Conservation (phyloP, 2,797 vertebrate species). For the Enteromius viviparus region DNA sequence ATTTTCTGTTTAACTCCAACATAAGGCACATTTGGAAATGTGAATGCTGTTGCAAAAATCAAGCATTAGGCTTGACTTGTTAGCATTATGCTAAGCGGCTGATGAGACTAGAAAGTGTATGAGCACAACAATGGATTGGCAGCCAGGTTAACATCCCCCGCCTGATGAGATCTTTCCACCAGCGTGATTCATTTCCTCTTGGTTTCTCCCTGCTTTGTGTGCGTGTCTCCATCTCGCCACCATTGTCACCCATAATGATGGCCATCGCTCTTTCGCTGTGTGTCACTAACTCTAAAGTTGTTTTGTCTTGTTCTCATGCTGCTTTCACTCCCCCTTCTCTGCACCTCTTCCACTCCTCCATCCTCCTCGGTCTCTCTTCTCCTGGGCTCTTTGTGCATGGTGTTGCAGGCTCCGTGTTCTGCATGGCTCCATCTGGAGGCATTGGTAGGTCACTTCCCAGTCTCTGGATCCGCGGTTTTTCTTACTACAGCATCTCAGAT, state of each 20-base stretch:
- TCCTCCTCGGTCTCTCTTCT: slow-evolving; percentile 28
- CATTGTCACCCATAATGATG: slow-evolving; percentile 25
- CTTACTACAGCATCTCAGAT: slow-evolving; percentile 22
- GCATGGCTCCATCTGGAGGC: slow-evolving; percentile 82
- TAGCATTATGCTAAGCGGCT: neutral
- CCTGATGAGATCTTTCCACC: slow-evolving; percentile 1
- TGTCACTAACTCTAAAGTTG: slow-evolving; percentile 59
- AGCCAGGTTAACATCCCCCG: slow-evolving; percentile 4
- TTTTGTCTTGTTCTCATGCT: slow-evolving; percentile 53
- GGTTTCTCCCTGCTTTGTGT: slow-evolving; percentile 39
- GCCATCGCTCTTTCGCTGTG: slow-evolving; percentile 34
- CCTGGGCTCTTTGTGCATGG: slow-evolving; percentile 84
- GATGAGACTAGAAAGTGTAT: neutral
- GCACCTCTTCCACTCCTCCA: slow-evolving; percentile 33
- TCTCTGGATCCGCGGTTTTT: slow-evolving; percentile 38
- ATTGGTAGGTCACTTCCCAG: slow-evolving; percentile 78
- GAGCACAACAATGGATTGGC: slow-evolving; percentile 12
- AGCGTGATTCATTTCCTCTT: slow-evolving; percentile 35
- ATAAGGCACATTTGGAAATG: neutral
- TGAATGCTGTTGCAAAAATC: neutral
- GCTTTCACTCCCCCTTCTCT: slow-evolving; percentile 26
- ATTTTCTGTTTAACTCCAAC: neutral
- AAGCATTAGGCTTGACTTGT: neutral
- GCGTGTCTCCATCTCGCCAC: slow-evolving; percentile 31
- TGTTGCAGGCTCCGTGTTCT: slow-evolving; percentile 82